These are phyloP conservation scores for Gymnoscelis rufifasciata DNA, from an alignment of 2,888 invertebrate species.

Conservation along the genomic window DNA sequence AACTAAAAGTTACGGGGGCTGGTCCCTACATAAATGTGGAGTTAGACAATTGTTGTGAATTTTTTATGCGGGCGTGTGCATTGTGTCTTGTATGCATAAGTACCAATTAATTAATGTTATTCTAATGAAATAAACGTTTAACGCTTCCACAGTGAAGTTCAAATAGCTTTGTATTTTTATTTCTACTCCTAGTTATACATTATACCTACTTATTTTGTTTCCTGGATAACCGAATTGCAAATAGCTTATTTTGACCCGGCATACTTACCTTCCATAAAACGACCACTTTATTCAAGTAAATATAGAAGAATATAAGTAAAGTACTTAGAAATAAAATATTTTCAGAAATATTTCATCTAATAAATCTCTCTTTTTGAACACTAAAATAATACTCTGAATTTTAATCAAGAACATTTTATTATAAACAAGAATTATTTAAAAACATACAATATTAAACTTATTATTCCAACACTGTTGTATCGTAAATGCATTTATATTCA, in stretches of 20 bases:
- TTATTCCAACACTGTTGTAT: conserved; percentile 67
- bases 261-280: background rate
- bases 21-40: conserved; percentile 62
- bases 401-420: conserved; percentile 71
- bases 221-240: too few species aligned
- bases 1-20: conserved; percentile 62
- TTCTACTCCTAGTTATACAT: background rate
- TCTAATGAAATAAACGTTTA: conserved; percentile 46
- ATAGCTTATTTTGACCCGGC: too few species aligned
- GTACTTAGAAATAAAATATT: too few species aligned
- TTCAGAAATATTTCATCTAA: too few species aligned
- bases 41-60: conserved; percentile 61
- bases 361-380: too few species aligned
- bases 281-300: too few species aligned
- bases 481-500: conserved; percentile 65
- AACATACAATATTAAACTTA: conserved; percentile 65
- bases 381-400: background rate
- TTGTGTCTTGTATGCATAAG: conserved; percentile 46
- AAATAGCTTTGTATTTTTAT: conserved; percentile 22
- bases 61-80: conserved; percentile 58
- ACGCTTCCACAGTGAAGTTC: conserved; percentile 38
- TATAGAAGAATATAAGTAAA: too few species aligned
- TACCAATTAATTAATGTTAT: conserved; percentile 58
- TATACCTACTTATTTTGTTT: background rate
- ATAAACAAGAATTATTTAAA: conserved; percentile 73